These are phyloP conservation scores for Porites evermanni DNA, from an alignment of 92 coral and sea anemone species.

Conservation along the genomic window DNA sequence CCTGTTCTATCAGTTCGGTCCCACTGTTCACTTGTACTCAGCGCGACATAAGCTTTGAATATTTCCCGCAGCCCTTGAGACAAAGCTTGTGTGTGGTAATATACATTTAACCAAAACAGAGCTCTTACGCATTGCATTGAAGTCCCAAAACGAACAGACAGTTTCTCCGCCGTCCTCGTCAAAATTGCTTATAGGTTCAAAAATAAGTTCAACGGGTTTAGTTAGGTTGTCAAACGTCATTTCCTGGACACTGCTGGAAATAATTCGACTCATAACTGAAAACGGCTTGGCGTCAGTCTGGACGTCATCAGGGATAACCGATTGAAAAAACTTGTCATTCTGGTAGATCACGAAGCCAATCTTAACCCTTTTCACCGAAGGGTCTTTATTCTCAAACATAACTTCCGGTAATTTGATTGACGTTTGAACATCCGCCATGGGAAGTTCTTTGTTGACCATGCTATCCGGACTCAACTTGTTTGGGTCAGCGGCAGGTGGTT, in stretches of 20 bases:
- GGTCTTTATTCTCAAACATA: constrained; percentile 52
- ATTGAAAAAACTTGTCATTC: constrained; percentile 81
- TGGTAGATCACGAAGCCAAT: constrained; percentile 79
- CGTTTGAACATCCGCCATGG: constrained; percentile 59
- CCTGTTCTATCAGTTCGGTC: too few relatives aligned
- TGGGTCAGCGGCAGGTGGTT: constrained; percentile 37
- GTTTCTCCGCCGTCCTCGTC: constrained; percentile 11
- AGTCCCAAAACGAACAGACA: constrained; percentile 68
- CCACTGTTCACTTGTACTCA: too few relatives aligned
- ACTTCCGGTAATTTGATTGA: constrained; percentile 64
- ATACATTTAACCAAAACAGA: not conserved
- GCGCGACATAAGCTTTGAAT: too few relatives aligned
- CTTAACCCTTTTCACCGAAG: constrained; percentile 45
- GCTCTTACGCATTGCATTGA: constrained; percentile 51
- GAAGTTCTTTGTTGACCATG: constrained; percentile 36
- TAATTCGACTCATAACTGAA: constrained; percentile 61
- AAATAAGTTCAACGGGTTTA: constrained; percentile 59
- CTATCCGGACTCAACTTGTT: constrained; percentile 26
- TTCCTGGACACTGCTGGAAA: constrained; percentile 60
- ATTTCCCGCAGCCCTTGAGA: too few relatives aligned
- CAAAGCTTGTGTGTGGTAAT: too few relatives aligned
- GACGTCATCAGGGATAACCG: constrained; percentile 36
- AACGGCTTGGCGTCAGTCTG: constrained; percentile 8
- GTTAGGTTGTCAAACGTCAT: constrained; percentile 55
- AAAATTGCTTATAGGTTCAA: constrained; percentile 26